A percentile compares a stretch with the other conserved stretches of the same genome.
Evolutionary conservation across 2,113 vertebrate species (phyloP).

Genomic region (Isurus oxyrinchus): DNA sequence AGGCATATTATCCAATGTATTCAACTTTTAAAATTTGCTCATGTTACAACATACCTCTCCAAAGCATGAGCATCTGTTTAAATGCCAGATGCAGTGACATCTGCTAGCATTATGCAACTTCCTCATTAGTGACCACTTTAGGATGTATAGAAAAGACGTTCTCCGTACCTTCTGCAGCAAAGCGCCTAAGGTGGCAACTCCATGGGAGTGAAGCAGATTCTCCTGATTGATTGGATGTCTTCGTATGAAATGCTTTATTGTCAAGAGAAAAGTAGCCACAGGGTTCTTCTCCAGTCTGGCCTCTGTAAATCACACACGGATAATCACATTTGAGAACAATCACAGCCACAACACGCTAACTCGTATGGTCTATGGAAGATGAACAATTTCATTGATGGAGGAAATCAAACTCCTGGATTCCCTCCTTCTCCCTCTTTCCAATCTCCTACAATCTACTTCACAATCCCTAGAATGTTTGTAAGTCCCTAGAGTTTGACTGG

Average conservation of each 20-base stretch:
- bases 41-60: neutral
- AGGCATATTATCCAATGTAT: neutral
- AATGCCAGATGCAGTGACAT: neutral
- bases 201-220: slow-evolving; percentile 78
- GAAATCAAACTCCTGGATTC: neutral
- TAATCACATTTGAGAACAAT: neutral
- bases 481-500: too few relatives aligned
- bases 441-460: neutral
- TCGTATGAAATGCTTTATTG: slow-evolving; percentile 90
- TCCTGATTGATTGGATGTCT: slow-evolving; percentile 90
- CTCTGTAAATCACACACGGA: slow-evolving; percentile 60
- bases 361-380: neutral
- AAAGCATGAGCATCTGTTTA: neutral
- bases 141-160: neutral
- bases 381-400: neutral
- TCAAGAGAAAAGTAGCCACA: slow-evolving; percentile 83
- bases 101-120: neutral
- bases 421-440: neutral
- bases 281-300: slow-evolving; percentile 89
- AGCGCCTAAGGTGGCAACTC: slow-evolving; percentile 72
- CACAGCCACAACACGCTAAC: neutral
- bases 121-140: neutral
- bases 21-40: neutral
- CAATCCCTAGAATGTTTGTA: neutral
- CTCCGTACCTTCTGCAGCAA: slow-evolving; percentile 82